phyloP scores from a whole-genome alignment of 2,797 vertebrate genomes.

The Macropodus opercularis region DNA sequence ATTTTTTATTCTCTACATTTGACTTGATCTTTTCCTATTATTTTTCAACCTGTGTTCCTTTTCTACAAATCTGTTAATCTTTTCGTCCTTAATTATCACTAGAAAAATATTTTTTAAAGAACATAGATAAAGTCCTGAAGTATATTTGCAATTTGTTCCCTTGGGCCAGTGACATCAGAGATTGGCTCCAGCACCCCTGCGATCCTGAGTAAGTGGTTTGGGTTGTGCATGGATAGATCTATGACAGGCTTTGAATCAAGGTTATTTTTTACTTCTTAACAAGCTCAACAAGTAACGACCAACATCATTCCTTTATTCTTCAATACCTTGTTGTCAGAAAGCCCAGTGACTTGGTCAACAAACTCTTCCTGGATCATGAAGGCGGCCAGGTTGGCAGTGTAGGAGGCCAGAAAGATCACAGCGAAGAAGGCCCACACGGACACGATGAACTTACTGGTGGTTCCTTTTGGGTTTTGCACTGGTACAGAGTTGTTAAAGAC shows the following conservation, averaged over 20 bases:
- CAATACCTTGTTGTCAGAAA: constrained; percentile 96
- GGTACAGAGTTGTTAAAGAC: constrained; percentile 99
- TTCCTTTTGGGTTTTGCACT: constrained; percentile 96
- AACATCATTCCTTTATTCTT: neutral
- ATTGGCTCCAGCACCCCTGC: no score
- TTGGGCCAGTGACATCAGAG: no score
- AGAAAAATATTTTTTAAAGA: no score
- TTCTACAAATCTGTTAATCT: neutral
- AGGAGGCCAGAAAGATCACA: constrained; percentile 98
- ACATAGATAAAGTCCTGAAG: no score
- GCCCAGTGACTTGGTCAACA: constrained; percentile 97
- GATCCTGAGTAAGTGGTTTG: no score
- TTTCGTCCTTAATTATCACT: neutral
- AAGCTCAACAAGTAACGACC: neutral
- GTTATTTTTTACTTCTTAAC: neutral
- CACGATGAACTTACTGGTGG: constrained; percentile 98
- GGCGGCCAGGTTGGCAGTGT: constrained; percentile 97
- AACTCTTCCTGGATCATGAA: constrained; percentile 99
- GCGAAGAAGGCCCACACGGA: constrained; percentile 99
- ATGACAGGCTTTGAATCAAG: no score
- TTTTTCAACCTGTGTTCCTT: constrained; percentile 4
- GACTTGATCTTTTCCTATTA: constrained; percentile 35
- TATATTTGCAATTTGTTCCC: no score
- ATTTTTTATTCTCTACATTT: constrained; percentile 26
- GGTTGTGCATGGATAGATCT: no score